Base-by-base conservation (phyloP, 2,113 vertebrate genomes). In the Talpa occidentalis region DNA sequence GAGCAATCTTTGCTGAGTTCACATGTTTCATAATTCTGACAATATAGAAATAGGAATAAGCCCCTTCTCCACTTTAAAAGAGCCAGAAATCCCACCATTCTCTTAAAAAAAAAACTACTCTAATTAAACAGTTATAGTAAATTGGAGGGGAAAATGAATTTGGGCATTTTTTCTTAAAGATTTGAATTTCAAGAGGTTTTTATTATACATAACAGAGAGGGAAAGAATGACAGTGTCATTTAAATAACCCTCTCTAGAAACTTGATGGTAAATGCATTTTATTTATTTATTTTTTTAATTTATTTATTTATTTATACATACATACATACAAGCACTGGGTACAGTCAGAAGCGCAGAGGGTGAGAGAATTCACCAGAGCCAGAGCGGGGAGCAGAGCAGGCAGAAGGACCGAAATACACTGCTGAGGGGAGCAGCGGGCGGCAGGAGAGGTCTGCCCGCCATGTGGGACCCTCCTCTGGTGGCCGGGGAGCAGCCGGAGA, bases 131-230 rank as follows among this genome's bases (percentile, higher is more conserved):
- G 49, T 17, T 10, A 10, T 49, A 49, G 47, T 49, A 49, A 49
- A 12, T 49, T 70, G 15, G 54, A 80, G 42, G 86, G 14, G 12
- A 94, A 97, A 96, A 87, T 91, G 3, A 35, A 95, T 93, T 94
- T 87, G 59, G 81, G 40, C 47, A 89, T 49, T 62, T 90, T 88
- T 92, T 42, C 17, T 76, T 80, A 89, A 89, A 94, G 28, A 94
- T 77, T 93, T 91, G n/a, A 83, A 91, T 95, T 94, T 94, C 74
- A 95, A 81, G 87, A 59, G 47, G 22, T 87, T 88, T 62, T 87
- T 85, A 49, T 81, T 90, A 76, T 89, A 35, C 44, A 77, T 90
- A 93, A 96, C 74, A 93, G 52, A 94, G n/a, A 83, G 3, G 60
- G 28, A 95, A 95, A 56, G 54, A 56, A 87, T 87, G 74, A 56